These are phyloP conservation scores for Drosophila putrida DNA, from an alignment of 2,888 invertebrate genomes.

Conservation along the genomic window DNA sequence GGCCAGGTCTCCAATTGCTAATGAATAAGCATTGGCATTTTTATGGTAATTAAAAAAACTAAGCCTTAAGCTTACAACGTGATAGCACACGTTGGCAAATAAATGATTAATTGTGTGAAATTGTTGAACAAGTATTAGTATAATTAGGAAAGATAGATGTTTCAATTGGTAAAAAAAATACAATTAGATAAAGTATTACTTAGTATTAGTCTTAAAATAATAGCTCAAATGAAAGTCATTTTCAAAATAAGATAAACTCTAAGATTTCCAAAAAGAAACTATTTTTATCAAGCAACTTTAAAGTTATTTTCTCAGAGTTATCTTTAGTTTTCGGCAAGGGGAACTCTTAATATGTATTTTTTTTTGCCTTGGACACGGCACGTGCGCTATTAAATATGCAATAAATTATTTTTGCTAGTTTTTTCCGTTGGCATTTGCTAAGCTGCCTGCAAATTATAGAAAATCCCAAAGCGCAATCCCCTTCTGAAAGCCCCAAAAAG, in stretches of 20 bases:
- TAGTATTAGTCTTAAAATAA: too few relatives aligned
- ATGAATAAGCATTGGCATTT: conserved; percentile 4
- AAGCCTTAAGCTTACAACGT: background rate
- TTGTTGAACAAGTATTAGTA: too few relatives aligned
- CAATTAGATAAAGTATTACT: too few relatives aligned
- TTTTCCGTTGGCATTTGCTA: conserved; percentile 65
- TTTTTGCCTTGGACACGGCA: conserved; percentile 51
- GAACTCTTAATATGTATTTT: background rate
- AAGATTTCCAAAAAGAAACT: background rate
- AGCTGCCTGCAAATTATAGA: conserved; percentile 84
- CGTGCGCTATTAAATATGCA: conserved; percentile 82
- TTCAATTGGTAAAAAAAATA: too few relatives aligned
- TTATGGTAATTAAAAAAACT: conserved; percentile 16
- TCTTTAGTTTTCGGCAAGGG: background rate
- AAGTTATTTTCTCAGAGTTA: background rate
- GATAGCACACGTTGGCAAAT: too few relatives aligned
- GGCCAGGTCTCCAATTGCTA: conserved; percentile 33
- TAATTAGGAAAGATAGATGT: too few relatives aligned
- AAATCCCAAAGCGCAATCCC: conserved; percentile 75
- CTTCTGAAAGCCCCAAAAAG: conserved; percentile 13
- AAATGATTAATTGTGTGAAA: too few relatives aligned
- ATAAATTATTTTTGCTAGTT: conserved; percentile 80
- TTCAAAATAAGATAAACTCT: background rate
- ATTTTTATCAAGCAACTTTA: background rate
- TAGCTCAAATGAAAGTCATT: too few relatives aligned